A percentile compares a stretch with the other conserved stretches of the same genome.
These are phyloP conservation scores for Melanotaenia trifasciata DNA, from an alignment of 2,797 vertebrate genomes.

Conservation along the genomic window DNA sequence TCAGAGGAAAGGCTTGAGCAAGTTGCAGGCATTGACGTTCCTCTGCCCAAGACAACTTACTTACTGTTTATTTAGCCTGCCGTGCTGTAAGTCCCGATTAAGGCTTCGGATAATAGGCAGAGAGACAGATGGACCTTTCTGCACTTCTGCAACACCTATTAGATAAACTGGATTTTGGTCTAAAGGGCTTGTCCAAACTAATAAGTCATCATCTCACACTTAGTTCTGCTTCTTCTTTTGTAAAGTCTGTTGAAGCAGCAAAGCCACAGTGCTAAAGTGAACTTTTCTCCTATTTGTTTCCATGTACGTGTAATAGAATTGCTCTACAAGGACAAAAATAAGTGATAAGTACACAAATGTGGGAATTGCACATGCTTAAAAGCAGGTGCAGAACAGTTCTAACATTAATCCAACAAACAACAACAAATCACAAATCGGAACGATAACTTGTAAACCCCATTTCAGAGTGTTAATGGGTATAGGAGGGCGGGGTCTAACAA, in stretches of 20 bases:
- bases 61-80: constrained; percentile 91
- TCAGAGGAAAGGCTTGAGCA: constrained; percentile 90
- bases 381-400: background rate
- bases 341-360: constrained; percentile 20
- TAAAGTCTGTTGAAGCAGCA: constrained; percentile 31
- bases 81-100: constrained; percentile 88
- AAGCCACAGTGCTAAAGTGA: constrained; percentile 12
- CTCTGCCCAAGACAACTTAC: constrained; percentile 88
- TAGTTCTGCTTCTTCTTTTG: constrained; percentile 50
- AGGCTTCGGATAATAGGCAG: constrained; percentile 80
- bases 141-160: constrained; percentile 71
- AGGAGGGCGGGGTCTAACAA: constrained; percentile 28
- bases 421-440: constrained; percentile 49
- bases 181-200: constrained; percentile 74
- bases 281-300: constrained; percentile 22
- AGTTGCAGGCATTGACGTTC: constrained; percentile 89
- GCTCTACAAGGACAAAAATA: constrained; percentile 10
- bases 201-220: constrained; percentile 78
- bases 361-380: constrained; percentile 7
- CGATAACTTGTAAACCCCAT: background rate
- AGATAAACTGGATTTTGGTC: constrained; percentile 73
- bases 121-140: constrained; percentile 83
- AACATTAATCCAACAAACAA: constrained; percentile 25
- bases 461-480: constrained; percentile 29
- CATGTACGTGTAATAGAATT: constrained; percentile 29